These are phyloP conservation scores for Drosophila monieri DNA, from an alignment of 2,888 invertebrate genomes.

Conservation along the genomic window DNA sequence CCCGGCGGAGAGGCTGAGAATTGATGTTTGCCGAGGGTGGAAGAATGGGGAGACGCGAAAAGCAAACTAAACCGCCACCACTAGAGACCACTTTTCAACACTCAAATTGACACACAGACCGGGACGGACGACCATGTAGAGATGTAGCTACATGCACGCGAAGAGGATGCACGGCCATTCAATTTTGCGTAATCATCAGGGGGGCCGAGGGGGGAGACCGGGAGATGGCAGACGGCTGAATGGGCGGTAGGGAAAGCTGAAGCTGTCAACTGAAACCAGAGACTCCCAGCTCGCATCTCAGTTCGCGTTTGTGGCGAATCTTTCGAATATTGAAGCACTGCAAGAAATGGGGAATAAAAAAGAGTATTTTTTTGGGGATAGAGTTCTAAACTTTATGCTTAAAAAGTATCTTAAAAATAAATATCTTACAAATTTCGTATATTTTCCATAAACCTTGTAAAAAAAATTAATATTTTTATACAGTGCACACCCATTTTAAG, in stretches of 20 bases:
- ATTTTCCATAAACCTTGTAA: not conserved
- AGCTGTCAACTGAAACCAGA: slow-evolving; percentile 38
- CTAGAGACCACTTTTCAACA: slow-evolving; percentile 75
- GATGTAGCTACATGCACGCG: slow-evolving; percentile 36
- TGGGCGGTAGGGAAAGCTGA: slow-evolving; percentile 9
- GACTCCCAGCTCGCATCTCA: slow-evolving; percentile 34
- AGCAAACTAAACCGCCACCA: slow-evolving; percentile 64
- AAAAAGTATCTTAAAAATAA: too few relatives aligned
- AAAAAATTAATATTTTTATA: not conserved
- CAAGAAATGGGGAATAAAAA: slow-evolving; percentile 1
- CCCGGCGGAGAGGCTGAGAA: not conserved
- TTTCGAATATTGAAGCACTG: slow-evolving; percentile 62
- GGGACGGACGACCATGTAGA: slow-evolving; percentile 26
- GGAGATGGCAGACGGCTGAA: too few relatives aligned
- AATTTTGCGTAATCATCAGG: slow-evolving; percentile 73
- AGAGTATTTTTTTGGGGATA: too few relatives aligned
- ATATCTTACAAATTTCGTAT: too few relatives aligned
- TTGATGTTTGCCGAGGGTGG: slow-evolving; percentile 14
- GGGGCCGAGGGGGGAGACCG: slow-evolving; percentile 3
- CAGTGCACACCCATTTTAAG: slow-evolving; percentile 9
- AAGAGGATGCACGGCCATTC: slow-evolving; percentile 61
- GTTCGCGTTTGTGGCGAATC: slow-evolving; percentile 68
- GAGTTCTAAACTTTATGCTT: too few relatives aligned
- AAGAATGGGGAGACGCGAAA: slow-evolving; percentile 43
- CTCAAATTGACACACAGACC: slow-evolving; percentile 67